Percentiles rank a stretch among this genome's conserved stretches.
These are phyloP conservation scores for Drosophila rhopaloa DNA, from an alignment of 1,140 invertebrate species.

Conservation along the genomic window DNA sequence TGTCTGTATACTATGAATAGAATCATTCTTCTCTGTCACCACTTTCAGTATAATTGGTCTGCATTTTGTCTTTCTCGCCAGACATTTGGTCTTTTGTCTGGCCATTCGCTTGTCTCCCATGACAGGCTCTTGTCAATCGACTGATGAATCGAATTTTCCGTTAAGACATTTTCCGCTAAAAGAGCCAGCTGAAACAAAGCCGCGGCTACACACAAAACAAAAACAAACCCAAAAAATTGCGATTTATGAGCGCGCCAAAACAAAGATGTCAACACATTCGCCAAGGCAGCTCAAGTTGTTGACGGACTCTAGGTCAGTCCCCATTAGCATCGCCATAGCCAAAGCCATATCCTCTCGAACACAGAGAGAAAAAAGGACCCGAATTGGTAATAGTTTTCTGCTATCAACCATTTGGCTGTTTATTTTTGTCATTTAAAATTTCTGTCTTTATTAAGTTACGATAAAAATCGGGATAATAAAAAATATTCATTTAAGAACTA, in stretches of 20 bases:
- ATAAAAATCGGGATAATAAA: no score
- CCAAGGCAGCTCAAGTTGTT: slow-evolving; percentile 41
- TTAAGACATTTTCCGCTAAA: slow-evolving; percentile 43
- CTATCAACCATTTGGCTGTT: no score
- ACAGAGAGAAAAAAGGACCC: not conserved
- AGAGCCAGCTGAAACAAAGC: slow-evolving; percentile 29
- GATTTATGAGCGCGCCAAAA: slow-evolving; percentile 42
- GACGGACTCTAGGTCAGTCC: slow-evolving; percentile 49
- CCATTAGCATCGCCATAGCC: slow-evolving; percentile 21
- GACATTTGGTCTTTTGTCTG: slow-evolving; percentile 38
- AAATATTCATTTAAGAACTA: no score
- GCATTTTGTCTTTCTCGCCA: slow-evolving; percentile 30
- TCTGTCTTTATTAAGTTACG: no score
- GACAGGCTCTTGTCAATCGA: slow-evolving; percentile 62
- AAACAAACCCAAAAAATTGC: slow-evolving; percentile 30
- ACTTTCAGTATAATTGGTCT: slow-evolving; percentile 38
- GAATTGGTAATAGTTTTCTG: no score
- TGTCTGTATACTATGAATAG: slow-evolving; percentile 27
- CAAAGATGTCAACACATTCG: slow-evolving; percentile 45
- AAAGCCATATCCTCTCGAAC: slow-evolving; percentile 8
- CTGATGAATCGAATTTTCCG: slow-evolving; percentile 68
- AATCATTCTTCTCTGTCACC: slow-evolving; percentile 17
- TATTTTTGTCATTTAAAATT: no score
- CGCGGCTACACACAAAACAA: slow-evolving; percentile 29
- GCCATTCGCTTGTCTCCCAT: slow-evolving; percentile 17